A percentile compares a stretch with the other conserved stretches of the same genome.
phyloP scores from a whole-genome alignment of 2,113 vertebrate genomes.

The Antigone vipio region DNA sequence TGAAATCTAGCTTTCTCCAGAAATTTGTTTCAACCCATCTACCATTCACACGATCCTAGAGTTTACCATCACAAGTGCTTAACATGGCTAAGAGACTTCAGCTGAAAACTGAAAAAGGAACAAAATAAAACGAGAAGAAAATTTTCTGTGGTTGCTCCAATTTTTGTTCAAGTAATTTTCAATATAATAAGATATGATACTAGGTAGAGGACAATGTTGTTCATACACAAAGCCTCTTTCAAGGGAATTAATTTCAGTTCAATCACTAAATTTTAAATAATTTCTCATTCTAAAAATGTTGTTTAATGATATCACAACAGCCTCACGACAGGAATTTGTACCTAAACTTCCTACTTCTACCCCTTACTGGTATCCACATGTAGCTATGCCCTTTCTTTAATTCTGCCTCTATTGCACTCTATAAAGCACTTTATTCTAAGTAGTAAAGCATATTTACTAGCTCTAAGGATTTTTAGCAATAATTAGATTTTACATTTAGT shows the following conservation, averaged over 20 bases:
- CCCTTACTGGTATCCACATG: not conserved
- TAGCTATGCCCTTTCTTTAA: not conserved
- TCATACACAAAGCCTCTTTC: not conserved
- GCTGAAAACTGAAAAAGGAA: not conserved
- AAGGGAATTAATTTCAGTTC: not conserved
- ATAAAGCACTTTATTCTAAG: not conserved
- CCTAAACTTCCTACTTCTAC: not conserved
- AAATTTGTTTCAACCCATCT: not conserved
- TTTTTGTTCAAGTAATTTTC: not conserved
- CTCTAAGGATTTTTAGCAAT: not conserved
- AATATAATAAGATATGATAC: not conserved
- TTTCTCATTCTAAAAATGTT: not conserved
- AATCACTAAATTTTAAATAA: not conserved
- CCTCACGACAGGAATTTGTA: not conserved
- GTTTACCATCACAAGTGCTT: not conserved
- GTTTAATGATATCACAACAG: not conserved
- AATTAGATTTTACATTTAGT: not conserved
- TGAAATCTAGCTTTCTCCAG: not conserved
- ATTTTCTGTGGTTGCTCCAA: not conserved
- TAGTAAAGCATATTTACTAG: not conserved
- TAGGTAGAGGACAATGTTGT: not conserved
- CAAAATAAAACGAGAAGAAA: not conserved
- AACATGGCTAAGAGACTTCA: not conserved
- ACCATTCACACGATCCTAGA: not conserved
- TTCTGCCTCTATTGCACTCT: not conserved